Base-by-base conservation (phyloP, 2,888 invertebrate genomes). In the Amiota mariae region DNA sequence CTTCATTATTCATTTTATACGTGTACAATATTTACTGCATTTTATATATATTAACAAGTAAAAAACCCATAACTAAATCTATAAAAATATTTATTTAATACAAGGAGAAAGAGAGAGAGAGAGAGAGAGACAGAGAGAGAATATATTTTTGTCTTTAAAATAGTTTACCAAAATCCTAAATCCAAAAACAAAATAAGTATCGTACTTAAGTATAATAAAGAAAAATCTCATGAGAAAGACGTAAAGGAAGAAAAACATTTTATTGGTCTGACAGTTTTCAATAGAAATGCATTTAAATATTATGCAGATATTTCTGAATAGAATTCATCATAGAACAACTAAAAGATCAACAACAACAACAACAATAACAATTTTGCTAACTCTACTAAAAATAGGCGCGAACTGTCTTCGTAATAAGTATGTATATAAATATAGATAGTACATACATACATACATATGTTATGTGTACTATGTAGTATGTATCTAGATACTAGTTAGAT, bases 61-160 rank as follows among this genome's bases (percentile, higher is more conserved):
- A 46, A 20, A 67, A 67, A 51, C 56, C 49, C 74, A 76, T 76
- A 78, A 79, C 75, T 73, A 77, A 77, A 81, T 74, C 75, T 79
- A 76, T 82, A 81, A 80, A 79, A 77, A 79, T 76, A 79, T 81
- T 74, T 78, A 75, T 68, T 76, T 78, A 36, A 36, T 36, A 6
- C 36, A 6, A 36, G 8, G 36, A 36, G 2, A 3, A 3, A 24
- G 24, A 24, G n/a, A n/a, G n/a, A n/a, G n/a, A n/a, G n/a, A n/a
- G n/a, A n/a, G n/a, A n/a, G n/a, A n/a, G n/a, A n/a, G n/a, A n/a
- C n/a, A n/a, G 24, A 24, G 24, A 24, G 24, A 3, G 24, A 24
- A 24, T 24, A 36, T 36, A 24, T 36, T 36, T 36, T 36, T 2
- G 36, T 36, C 36, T 36, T 6, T 36, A 36, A 36, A 36, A 59